Evolutionary conservation across 2,797 vertebrate genomes (phyloP).

Genomic region (Epinephelus coioides): DNA sequence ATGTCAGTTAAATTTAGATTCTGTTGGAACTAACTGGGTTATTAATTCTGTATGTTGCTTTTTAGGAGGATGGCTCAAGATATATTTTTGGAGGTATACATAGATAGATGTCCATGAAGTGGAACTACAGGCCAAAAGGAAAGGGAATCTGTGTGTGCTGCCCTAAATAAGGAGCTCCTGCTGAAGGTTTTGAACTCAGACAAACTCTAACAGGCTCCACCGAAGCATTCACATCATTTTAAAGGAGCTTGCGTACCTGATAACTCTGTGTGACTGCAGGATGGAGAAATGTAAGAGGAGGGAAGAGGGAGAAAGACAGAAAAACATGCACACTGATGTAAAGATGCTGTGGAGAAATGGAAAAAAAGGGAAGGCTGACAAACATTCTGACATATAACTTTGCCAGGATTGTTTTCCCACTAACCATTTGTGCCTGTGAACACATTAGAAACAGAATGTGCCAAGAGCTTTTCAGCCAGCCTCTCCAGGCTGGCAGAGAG

Average conservation of each 20-base stretch:
- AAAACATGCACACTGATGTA: slow-evolving; percentile 22
- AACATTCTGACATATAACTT: slow-evolving; percentile 54
- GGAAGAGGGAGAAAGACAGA: background rate
- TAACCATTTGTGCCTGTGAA: slow-evolving; percentile 66
- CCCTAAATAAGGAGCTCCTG: slow-evolving; percentile 38
- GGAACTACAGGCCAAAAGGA: slow-evolving; percentile 41
- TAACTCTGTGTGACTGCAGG: slow-evolving; percentile 31
- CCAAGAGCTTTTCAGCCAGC: slow-evolving; percentile 60
- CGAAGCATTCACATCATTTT: slow-evolving; percentile 42
- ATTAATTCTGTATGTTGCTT: slow-evolving; percentile 19
- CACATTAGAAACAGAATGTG: slow-evolving; percentile 55
- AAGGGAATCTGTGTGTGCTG: slow-evolving; percentile 27
- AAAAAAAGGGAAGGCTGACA: slow-evolving; percentile 19
- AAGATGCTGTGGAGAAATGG: slow-evolving; percentile 14
- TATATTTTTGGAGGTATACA: slow-evolving; percentile 11
- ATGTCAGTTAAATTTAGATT: slow-evolving; percentile 11
- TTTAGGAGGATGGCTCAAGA: slow-evolving; percentile 6
- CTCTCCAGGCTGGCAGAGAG: slow-evolving; percentile 59
- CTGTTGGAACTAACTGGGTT: slow-evolving; percentile 7
- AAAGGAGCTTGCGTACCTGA: slow-evolving; percentile 20
- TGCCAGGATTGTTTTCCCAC: slow-evolving; percentile 62
- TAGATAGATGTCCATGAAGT: slow-evolving; percentile 50
- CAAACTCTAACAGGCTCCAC: slow-evolving; percentile 36
- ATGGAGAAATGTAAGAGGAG: background rate
- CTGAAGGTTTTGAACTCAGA: slow-evolving; percentile 42